Evolutionary conservation across 2,797 vertebrate genomes (phyloP).

Genomic region (Poecilia gillii): DNA sequence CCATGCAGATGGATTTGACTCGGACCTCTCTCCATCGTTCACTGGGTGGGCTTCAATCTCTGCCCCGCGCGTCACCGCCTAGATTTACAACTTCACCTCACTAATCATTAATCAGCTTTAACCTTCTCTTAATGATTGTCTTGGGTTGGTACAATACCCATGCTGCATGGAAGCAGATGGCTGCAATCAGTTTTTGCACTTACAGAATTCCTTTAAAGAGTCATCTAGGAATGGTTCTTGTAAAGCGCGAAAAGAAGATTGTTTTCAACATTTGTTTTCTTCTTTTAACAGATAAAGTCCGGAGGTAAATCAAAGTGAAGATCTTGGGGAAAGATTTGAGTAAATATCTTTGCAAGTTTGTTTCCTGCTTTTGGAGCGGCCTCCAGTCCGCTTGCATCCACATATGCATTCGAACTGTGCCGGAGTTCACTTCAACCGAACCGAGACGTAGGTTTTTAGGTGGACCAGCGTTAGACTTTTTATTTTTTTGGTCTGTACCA

Average conservation of each 20-base stretch:
- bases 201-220: neutral
- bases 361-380: no score
- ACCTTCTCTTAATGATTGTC: slow-evolving; percentile 43
- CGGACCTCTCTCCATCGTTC: slow-evolving; percentile 54
- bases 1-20: slow-evolving; percentile 71
- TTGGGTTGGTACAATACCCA: slow-evolving; percentile 15
- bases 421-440: no score
- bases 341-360: neutral
- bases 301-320: neutral
- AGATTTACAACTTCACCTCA: slow-evolving; percentile 55
- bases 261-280: neutral
- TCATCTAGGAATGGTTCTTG: neutral
- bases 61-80: slow-evolving; percentile 47
- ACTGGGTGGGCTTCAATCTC: slow-evolving; percentile 45
- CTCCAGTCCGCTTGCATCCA: no score
- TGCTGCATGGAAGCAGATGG: slow-evolving; percentile 6
- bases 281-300: neutral
- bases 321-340: neutral
- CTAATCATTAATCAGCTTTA: slow-evolving; percentile 64
- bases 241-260: neutral
- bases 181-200: slow-evolving; percentile 3
- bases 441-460: no score
- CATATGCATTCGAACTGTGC: no score
- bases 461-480: no score
- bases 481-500: no score